These are phyloP conservation scores for Drosophila nasuta DNA, from an alignment of 1,140 invertebrate genomes.

Conservation along the genomic window DNA sequence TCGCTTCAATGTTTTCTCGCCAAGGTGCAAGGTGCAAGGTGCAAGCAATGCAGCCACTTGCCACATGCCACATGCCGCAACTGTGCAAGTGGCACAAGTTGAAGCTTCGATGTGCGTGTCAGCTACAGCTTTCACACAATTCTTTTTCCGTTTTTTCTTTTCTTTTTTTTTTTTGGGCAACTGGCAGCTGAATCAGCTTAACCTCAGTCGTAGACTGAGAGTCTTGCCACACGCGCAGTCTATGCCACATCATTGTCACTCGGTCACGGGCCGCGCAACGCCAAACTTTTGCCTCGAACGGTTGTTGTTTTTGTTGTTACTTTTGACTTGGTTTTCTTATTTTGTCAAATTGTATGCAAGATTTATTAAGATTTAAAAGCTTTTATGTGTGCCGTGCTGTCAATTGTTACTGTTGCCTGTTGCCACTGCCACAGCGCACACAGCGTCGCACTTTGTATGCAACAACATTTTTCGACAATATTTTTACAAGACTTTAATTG, in stretches of 20 bases:
- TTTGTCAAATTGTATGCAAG: conserved; percentile 80
- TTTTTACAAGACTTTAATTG: conserved; percentile 66
- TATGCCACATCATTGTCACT: conserved; percentile 58
- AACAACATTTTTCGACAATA: conserved; percentile 22
- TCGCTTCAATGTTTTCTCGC: not conserved
- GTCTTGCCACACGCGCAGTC: conserved; percentile 21
- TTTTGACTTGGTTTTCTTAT: conserved; percentile 20
- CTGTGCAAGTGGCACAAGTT: too few relatives aligned
- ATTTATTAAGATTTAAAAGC: conserved; percentile 84
- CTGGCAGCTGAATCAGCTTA: conserved; percentile 34
- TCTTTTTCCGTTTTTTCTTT: not conserved
- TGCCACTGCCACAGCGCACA: conserved; percentile 21
- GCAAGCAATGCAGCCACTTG: not conserved
- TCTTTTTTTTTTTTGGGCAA: not conserved
- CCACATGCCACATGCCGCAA: not conserved
- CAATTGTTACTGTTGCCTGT: conserved; percentile 59
- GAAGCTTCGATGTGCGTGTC: conserved; percentile 33
- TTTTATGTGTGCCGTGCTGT: conserved; percentile 78
- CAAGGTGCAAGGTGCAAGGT: not conserved
- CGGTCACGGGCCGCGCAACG: conserved; percentile 40
- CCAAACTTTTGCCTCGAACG: conserved; percentile 19
- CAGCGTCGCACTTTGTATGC: conserved; percentile 29
- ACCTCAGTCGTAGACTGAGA: conserved; percentile 16
- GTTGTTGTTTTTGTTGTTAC: conserved; percentile 52
- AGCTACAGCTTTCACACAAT: conserved; percentile 25